Conservation (phyloP, 2,797 vertebrate genomes). For the Carcharodon carcharias region DNA sequence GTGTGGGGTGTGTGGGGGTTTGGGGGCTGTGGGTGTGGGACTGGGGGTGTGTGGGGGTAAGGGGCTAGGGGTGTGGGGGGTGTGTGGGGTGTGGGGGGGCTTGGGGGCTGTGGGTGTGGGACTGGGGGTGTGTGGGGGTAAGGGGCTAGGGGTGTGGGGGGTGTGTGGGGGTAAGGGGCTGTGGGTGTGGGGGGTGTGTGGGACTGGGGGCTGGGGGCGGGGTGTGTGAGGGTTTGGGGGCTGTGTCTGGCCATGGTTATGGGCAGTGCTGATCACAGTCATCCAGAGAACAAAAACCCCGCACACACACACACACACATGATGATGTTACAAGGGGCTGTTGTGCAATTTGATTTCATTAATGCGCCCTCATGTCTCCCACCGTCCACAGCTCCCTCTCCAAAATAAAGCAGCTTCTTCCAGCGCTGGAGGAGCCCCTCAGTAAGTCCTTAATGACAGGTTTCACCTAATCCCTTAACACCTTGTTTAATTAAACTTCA, state of each 20-base stretch:
- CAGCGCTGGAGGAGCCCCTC: constrained; percentile 51
- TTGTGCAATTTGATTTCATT: constrained; percentile 71
- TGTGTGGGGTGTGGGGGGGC: no score
- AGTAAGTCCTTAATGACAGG: constrained; percentile 61
- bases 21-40: no score
- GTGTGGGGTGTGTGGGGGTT: no score
- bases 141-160: no score
- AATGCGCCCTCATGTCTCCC: constrained; percentile 69
- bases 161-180: no score
- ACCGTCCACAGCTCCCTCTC: constrained; percentile 53
- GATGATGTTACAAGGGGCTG: constrained; percentile 52
- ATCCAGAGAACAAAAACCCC: neutral
- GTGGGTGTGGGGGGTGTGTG: no score
- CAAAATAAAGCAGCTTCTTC: constrained; percentile 13
- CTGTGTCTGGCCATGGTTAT: constrained; percentile 16
- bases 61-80: no score
- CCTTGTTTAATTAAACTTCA: constrained; percentile 75
- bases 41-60: no score
- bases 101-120: no score
- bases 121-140: no score
- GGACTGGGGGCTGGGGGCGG: neutral
- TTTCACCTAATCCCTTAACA: constrained; percentile 72
- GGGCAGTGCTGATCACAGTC: neutral
- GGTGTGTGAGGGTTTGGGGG: no score
- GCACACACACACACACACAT: neutral